Evolutionary conservation across 2,113 vertebrate species (phyloP).

Genomic region (Sula dactylatra): DNA sequence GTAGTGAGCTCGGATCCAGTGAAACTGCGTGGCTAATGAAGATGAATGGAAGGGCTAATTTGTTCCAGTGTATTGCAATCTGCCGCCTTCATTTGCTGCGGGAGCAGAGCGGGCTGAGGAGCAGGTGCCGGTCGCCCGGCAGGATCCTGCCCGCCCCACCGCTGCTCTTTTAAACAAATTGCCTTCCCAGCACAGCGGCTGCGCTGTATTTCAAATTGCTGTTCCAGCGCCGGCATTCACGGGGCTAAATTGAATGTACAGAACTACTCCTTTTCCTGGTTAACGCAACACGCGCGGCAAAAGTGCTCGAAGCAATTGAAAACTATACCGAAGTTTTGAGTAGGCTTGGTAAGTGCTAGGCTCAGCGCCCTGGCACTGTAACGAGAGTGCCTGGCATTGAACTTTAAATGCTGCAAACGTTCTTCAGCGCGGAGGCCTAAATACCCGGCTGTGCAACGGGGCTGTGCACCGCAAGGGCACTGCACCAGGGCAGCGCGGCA

Average conservation of each 20-base stretch:
- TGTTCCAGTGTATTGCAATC: background rate
- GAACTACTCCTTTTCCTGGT: background rate
- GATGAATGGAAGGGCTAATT: background rate
- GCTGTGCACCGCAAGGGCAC: background rate
- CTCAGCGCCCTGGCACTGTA: conserved; percentile 12
- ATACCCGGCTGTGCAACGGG: background rate
- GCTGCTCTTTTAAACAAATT: background rate
- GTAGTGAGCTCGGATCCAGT: background rate
- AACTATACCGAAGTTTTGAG: conserved; percentile 14
- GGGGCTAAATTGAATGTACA: background rate
- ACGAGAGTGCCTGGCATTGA: background rate
- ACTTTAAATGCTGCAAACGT: background rate
- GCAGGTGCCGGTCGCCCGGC: background rate
- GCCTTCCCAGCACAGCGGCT: background rate
- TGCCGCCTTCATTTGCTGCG: background rate
- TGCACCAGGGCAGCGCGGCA: background rate
- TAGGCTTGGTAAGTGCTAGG: background rate
- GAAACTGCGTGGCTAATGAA: background rate
- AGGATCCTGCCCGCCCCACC: background rate
- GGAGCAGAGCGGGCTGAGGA: background rate
- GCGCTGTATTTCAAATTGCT: background rate
- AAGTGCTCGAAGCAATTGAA: conserved; percentile 43
- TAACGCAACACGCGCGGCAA: background rate
- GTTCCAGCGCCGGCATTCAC: background rate
- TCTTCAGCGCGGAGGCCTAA: background rate